Evolutionary conservation across 2,888 invertebrate genomes (phyloP).

Genomic region (Andrena flavipes): DNA sequence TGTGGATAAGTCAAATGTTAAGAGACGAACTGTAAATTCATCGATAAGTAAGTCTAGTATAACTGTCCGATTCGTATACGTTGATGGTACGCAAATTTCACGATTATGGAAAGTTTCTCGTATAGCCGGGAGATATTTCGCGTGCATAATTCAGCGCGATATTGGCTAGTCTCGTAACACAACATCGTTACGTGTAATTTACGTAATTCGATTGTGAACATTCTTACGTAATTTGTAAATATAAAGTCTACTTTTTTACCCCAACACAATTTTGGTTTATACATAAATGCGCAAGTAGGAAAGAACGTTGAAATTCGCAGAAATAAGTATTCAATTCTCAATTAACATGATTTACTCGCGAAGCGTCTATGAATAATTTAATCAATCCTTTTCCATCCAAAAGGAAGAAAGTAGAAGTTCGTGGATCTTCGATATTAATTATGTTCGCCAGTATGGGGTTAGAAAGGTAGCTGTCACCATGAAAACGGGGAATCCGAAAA

Average conservation of each 20-base stretch:
- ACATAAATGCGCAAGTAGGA: too few relatives aligned
- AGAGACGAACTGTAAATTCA: too few relatives aligned
- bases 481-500: slow-evolving; percentile 8
- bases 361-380: too few relatives aligned
- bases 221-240: slow-evolving; percentile 41
- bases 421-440: not conserved
- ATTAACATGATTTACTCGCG: too few relatives aligned
- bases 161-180: not conserved
- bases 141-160: not conserved
- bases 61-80: too few relatives aligned
- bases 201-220: slow-evolving; percentile 44
- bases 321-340: too few relatives aligned
- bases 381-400: too few relatives aligned
- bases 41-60: too few relatives aligned
- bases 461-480: not conserved
- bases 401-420: too few relatives aligned
- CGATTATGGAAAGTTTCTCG: slow-evolving; percentile 1
- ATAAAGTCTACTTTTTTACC: not conserved
- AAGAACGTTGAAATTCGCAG: not conserved
- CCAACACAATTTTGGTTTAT: not conserved
- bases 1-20: too few relatives aligned
- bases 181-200: slow-evolving; percentile 44
- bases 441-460: not conserved
- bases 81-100: not conserved
- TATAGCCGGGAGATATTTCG: not conserved